phyloP scores from a whole-genome alignment of 2,113 vertebrate species.

The Myotis brandtii region DNA sequence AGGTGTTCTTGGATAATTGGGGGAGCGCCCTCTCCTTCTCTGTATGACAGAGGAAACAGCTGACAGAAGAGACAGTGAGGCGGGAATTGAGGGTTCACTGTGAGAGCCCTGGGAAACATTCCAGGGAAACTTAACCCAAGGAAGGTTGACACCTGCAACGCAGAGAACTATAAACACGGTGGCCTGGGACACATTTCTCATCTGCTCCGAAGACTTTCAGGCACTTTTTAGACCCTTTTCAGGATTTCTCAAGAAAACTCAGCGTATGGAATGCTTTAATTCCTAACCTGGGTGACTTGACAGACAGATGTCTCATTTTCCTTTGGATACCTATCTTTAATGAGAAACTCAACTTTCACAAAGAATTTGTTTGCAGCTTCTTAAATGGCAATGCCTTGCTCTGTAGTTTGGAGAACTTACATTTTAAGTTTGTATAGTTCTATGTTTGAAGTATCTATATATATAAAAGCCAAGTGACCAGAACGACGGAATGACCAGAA shows the following conservation, averaged over 20 bases:
- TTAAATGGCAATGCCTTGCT: neutral
- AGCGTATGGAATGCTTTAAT: neutral
- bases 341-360: neutral
- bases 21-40: neutral
- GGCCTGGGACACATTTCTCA: too few species aligned
- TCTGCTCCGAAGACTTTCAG: neutral
- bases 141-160: neutral
- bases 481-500: too few species aligned
- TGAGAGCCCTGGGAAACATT: neutral
- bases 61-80: neutral
- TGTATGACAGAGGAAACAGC: neutral
- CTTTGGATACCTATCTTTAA: neutral
- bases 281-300: neutral
- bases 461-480: too few species aligned
- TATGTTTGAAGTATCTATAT: neutral
- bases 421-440: neutral
- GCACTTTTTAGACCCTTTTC: neutral
- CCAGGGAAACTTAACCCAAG: neutral
- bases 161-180: neutral
- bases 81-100: neutral
- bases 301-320: neutral
- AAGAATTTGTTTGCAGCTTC: neutral
- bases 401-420: neutral
- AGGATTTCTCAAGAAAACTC: neutral
- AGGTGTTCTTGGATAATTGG: neutral